A percentile compares a stretch with the other conserved stretches of the same genome.
phyloP scores from a whole-genome alignment of 2,113 vertebrate genomes.

The Cyanoramphus novaezelandiae region DNA sequence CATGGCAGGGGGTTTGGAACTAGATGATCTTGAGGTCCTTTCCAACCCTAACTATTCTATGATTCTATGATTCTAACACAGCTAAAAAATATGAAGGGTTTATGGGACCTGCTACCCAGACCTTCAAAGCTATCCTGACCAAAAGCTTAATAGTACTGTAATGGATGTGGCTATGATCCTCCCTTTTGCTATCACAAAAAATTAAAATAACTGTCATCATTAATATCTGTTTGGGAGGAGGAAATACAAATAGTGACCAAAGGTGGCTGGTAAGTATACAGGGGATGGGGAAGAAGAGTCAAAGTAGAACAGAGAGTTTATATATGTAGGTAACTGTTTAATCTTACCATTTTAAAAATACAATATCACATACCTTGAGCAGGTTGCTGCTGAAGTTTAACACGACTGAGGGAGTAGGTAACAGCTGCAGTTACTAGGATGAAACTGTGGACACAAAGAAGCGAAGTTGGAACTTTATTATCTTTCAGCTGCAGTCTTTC shows the following conservation, averaged over 20 bases:
- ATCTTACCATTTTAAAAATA: neutral
- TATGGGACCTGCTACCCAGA: neutral
- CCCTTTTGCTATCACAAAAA: neutral
- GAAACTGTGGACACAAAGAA: neutral
- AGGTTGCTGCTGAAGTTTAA: neutral
- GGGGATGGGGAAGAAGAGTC: neutral
- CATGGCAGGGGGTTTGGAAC: too few species aligned
- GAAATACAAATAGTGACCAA: neutral
- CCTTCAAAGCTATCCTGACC: neutral
- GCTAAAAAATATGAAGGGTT: neutral
- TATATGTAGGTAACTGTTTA: accelerated
- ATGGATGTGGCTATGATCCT: neutral
- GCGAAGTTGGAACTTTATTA: neutral
- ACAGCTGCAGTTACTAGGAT: neutral
- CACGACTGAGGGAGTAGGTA: neutral
- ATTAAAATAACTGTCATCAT: neutral
- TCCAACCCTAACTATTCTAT: too few species aligned
- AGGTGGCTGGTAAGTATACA: neutral
- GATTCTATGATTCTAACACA: neutral
- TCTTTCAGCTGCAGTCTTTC: too few species aligned
- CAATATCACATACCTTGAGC: neutral
- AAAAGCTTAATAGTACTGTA: neutral
- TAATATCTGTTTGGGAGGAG: neutral
- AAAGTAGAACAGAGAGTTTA: neutral
- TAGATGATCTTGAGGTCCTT: too few species aligned